Conservation (phyloP, 2,888 invertebrate species). For the Drosophila maculinotata region DNA sequence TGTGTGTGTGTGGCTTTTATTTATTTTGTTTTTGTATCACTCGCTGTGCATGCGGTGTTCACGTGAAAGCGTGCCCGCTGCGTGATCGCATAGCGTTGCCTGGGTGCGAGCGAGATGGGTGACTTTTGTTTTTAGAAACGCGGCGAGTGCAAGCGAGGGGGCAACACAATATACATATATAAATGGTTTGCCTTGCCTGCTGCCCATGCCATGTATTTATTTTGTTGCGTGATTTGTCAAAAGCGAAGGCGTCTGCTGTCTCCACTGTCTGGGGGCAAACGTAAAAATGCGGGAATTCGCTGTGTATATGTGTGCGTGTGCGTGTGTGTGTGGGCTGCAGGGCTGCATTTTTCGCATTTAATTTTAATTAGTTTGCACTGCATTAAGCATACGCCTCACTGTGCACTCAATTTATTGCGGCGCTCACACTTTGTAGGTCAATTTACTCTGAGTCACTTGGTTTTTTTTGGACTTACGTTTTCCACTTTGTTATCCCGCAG, state of each 20-base stretch:
- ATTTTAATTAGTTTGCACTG: constrained; percentile 65
- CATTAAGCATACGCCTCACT: constrained; percentile 33
- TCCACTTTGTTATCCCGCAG: constrained; percentile 86
- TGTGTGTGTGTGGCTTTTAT: constrained; percentile 5
- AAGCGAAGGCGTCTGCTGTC: constrained; percentile 59
- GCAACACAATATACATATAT: constrained; percentile 33
- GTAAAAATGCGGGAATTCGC: constrained; percentile 57
- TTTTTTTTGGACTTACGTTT: constrained; percentile 84
- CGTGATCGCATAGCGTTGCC: constrained; percentile 83
- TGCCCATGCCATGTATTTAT: constrained; percentile 58
- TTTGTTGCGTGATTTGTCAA: constrained; percentile 66
- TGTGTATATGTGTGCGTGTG: constrained; percentile 2
- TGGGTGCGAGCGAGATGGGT: constrained; percentile 76
- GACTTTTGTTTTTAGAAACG: constrained; percentile 84
- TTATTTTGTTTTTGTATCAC: constrained; percentile 60
- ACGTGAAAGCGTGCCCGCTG: constrained; percentile 90
- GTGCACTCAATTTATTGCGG: constrained; percentile 28
- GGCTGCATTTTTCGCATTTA: constrained; percentile 59
- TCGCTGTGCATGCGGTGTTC: constrained; percentile 87
- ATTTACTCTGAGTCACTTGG: constrained; percentile 58
- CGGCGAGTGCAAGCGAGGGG: constrained; percentile 75
- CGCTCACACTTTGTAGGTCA: constrained; percentile 56
- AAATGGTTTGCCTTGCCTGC: constrained; percentile 54
- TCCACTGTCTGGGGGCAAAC: constrained; percentile 43
- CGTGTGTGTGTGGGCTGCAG: constrained; percentile 17